Percentiles rank a stretch among this genome's conserved stretches.
These are phyloP conservation scores for Hololepta plana DNA, from an alignment of 2,888 invertebrate species.

Conservation along the genomic window DNA sequence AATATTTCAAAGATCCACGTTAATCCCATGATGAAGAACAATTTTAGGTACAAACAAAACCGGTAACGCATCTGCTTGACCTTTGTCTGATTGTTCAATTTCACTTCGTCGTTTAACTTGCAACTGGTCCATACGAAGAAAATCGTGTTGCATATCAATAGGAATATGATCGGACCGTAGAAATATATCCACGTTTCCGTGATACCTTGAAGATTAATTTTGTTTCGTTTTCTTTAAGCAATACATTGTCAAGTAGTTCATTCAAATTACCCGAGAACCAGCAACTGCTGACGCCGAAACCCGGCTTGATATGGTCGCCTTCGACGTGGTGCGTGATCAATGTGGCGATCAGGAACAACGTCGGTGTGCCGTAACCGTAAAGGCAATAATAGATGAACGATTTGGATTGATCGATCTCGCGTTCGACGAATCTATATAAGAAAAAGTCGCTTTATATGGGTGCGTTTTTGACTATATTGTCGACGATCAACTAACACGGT, in stretches of 20 bases:
- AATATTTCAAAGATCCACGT: conserved; percentile 54
- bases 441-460: conserved; percentile 2
- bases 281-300: conserved; percentile 37
- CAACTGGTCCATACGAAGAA: conserved; percentile 40
- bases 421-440: not conserved
- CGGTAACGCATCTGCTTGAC: too few species aligned
- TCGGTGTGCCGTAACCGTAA: conserved; percentile 41
- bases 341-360: conserved; percentile 31
- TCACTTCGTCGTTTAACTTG: conserved; percentile 36
- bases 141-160: conserved; percentile 36
- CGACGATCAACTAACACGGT: conserved; percentile 52
- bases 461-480: conserved; percentile 4
- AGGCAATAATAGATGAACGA: conserved; percentile 36
- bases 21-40: conserved; percentile 51
- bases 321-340: conserved; percentile 34
- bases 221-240: not conserved
- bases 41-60: conserved; percentile 41
- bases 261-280: conserved; percentile 42
- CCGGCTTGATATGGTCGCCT: conserved; percentile 36
- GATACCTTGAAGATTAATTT: conserved; percentile 3
- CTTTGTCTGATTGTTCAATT: too few species aligned
- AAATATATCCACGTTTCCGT: conserved; percentile 40
- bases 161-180: conserved; percentile 43
- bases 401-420: too few species aligned
- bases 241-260: not conserved